Evolutionary conservation across 2,797 vertebrate species (phyloP).

Genomic region (Crax fasciolata): DNA sequence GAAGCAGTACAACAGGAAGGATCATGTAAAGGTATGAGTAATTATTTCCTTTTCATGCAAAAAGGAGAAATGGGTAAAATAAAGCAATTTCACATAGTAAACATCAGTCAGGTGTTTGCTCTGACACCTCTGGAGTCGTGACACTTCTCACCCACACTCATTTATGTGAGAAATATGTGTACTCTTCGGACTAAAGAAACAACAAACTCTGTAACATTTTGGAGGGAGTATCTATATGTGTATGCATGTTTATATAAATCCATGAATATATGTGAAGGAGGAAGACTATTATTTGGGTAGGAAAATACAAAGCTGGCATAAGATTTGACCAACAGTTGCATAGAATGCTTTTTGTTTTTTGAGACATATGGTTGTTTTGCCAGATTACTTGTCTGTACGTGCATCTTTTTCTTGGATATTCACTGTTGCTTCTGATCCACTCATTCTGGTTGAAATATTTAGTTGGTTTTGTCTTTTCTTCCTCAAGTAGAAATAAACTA

Average conservation of each 20-base stretch:
- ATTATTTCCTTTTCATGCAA: not conserved
- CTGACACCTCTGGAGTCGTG: not conserved
- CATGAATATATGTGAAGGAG: not conserved
- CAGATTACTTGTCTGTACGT: not conserved
- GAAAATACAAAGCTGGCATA: not conserved
- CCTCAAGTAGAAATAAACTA: not conserved
- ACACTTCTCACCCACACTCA: not conserved
- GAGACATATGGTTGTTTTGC: not conserved
- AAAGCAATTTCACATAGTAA: not conserved
- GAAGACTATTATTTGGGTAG: not conserved
- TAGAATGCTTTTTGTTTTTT: not conserved
- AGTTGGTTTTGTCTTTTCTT: slow-evolving; percentile 18
- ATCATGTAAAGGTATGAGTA: not conserved
- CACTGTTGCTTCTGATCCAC: not conserved
- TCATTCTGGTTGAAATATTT: slow-evolving; percentile 3
- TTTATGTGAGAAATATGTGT: not conserved
- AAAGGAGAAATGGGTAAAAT: not conserved
- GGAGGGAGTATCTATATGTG: rapidly evolving
- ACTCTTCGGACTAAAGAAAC: not conserved
- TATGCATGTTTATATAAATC: not conserved
- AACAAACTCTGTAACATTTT: not conserved
- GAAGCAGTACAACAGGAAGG: not conserved
- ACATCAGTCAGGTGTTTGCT: not conserved
- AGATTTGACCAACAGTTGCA: not conserved
- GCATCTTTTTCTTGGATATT: not conserved